Conservation (phyloP, 2,797 vertebrate genomes). For the Antrozous pallidus region DNA sequence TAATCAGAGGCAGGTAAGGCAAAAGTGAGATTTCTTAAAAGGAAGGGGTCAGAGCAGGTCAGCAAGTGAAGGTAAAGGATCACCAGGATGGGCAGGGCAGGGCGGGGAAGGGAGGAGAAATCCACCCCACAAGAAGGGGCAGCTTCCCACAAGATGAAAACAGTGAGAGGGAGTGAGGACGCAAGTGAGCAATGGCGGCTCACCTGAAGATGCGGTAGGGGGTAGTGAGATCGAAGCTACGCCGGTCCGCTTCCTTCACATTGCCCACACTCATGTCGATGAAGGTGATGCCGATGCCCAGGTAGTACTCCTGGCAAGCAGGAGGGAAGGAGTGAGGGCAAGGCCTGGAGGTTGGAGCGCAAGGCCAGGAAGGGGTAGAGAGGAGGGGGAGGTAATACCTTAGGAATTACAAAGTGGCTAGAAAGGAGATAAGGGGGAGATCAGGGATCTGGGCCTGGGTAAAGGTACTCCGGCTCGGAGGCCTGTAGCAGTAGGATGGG, state of each 20-base stretch:
- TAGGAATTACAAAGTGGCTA: background rate
- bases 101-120: background rate
- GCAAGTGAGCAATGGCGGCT: background rate
- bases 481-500: background rate
- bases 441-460: background rate
- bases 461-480: background rate
- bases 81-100: too few species aligned
- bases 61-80: background rate
- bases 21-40: background rate
- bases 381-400: background rate
- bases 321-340: background rate
- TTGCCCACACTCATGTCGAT: constrained; percentile 97
- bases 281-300: constrained; percentile 93
- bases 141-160: background rate
- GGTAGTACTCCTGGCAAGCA: constrained; percentile 86
- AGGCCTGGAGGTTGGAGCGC: background rate
- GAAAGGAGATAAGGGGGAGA: constrained; percentile 70
- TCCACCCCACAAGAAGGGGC: background rate
- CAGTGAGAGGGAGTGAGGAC: background rate
- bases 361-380: background rate
- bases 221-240: constrained; percentile 93
- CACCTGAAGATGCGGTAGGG: constrained; percentile 93
- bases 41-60: background rate
- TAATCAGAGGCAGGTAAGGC: background rate
- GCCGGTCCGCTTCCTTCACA: constrained; percentile 90